Conservation (phyloP, 2,797 vertebrate genomes). For the Tauraco hartlaubi region DNA sequence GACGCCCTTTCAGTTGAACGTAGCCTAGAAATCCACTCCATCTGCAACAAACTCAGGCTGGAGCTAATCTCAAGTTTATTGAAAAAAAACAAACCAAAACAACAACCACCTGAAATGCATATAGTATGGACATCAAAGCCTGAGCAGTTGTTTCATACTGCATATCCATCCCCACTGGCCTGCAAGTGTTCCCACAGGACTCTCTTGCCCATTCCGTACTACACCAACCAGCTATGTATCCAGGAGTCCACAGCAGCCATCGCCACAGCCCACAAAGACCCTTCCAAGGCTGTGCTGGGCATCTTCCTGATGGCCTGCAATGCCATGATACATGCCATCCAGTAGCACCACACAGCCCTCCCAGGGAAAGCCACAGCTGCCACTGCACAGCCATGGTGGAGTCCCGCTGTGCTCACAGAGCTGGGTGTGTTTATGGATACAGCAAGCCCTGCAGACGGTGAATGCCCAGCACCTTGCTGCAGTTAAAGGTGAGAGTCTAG, state of each 20-base stretch:
- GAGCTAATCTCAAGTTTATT: neutral
- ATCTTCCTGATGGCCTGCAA: neutral
- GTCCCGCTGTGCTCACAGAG: accelerated
- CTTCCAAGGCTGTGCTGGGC: neutral
- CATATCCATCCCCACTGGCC: neutral
- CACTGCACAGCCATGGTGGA: accelerated
- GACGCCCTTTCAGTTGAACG: neutral
- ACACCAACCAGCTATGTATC: neutral
- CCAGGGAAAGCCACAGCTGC: neutral
- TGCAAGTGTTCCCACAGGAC: neutral
- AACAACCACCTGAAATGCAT: neutral
- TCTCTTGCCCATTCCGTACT: neutral
- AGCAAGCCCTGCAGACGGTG: neutral
- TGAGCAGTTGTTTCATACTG: neutral
- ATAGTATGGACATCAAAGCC: neutral
- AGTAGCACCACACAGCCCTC: accelerated
- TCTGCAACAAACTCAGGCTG: neutral
- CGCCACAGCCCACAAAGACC: neutral
- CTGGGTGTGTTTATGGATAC: too few relatives aligned
- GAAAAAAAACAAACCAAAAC: neutral
- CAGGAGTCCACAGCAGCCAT: neutral
- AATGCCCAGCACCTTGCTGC: neutral
- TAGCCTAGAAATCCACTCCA: neutral
- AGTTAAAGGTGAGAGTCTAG: accelerated
- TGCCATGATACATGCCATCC: neutral